Conservation (phyloP, 1,140 invertebrate species). For the Danaus plexippus region DNA sequence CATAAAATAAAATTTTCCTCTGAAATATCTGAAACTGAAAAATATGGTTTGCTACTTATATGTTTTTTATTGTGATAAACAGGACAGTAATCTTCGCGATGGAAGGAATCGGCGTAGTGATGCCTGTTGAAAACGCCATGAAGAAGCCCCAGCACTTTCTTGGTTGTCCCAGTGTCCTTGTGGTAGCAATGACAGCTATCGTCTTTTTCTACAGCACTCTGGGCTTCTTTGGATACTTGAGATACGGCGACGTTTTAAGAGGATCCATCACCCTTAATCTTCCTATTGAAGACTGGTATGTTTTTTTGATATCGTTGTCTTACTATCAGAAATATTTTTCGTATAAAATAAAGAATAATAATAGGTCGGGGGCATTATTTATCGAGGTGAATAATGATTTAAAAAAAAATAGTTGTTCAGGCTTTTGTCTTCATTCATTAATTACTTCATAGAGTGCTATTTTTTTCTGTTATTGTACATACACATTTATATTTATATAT, state of each 20-base stretch:
- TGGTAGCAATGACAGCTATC: slow-evolving; percentile 85
- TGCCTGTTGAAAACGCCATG: slow-evolving; percentile 94
- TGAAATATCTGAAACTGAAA: too few relatives aligned
- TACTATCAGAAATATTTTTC: too few relatives aligned
- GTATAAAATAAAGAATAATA: too few relatives aligned
- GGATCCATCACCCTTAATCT: slow-evolving; percentile 84
- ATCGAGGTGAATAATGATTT: too few relatives aligned
- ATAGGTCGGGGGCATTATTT: too few relatives aligned
- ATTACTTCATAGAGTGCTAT: background rate
- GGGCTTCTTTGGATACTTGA: slow-evolving; percentile 88
- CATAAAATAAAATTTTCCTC: too few relatives aligned
- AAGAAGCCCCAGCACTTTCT: slow-evolving; percentile 82
- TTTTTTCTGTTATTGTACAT: too few relatives aligned
- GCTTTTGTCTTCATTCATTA: background rate
- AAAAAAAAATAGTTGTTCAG: background rate
- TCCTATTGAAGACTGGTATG: slow-evolving; percentile 75
- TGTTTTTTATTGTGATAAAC: slow-evolving; percentile 14
- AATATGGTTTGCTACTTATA: too few relatives aligned
- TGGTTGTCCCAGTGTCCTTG: slow-evolving; percentile 86
- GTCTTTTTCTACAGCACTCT: slow-evolving; percentile 81
- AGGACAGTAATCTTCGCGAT: slow-evolving; percentile 85
- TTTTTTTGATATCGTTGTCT: slow-evolving; percentile 13
- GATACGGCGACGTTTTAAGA: slow-evolving; percentile 78
- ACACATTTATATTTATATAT: too few relatives aligned
- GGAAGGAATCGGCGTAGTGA: slow-evolving; percentile 87